phyloP scores from a whole-genome alignment of 2,113 vertebrate genomes.

The Grallaria varia region DNA sequence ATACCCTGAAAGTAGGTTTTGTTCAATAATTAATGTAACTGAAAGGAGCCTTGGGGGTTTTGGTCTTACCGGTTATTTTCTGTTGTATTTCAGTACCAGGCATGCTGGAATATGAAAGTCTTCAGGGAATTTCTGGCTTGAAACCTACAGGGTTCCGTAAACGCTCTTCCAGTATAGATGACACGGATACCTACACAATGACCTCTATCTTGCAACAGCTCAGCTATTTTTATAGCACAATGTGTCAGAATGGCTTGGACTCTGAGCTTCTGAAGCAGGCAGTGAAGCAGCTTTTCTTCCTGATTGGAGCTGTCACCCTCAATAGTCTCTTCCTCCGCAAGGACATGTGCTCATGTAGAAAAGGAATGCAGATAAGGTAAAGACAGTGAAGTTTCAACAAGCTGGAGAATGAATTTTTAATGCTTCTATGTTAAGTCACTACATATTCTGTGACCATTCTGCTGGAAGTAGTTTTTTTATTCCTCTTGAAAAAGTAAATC shows the following conservation, averaged over 20 bases:
- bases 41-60: background rate
- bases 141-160: constrained; percentile 95
- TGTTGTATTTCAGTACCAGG: constrained; percentile 81
- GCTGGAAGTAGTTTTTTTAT: background rate
- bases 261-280: constrained; percentile 83
- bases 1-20: background rate
- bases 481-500: background rate
- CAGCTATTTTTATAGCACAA: constrained; percentile 84
- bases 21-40: background rate
- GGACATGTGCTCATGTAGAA: constrained; percentile 97
- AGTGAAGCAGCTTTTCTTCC: constrained; percentile 89
- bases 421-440: background rate
- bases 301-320: constrained; percentile 84
- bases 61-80: background rate
- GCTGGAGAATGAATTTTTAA: background rate
- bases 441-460: background rate
- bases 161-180: constrained; percentile 88
- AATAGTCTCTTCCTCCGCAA: constrained; percentile 97
- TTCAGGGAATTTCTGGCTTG: constrained; percentile 94
- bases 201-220: constrained; percentile 89
- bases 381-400: background rate
- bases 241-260: constrained; percentile 91
- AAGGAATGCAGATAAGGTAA: constrained; percentile 99
- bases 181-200: constrained; percentile 86
- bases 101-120: constrained; percentile 94